These are phyloP conservation scores for Pseudochaenichthys georgianus DNA, from an alignment of 2,797 vertebrate species.

Conservation along the genomic window DNA sequence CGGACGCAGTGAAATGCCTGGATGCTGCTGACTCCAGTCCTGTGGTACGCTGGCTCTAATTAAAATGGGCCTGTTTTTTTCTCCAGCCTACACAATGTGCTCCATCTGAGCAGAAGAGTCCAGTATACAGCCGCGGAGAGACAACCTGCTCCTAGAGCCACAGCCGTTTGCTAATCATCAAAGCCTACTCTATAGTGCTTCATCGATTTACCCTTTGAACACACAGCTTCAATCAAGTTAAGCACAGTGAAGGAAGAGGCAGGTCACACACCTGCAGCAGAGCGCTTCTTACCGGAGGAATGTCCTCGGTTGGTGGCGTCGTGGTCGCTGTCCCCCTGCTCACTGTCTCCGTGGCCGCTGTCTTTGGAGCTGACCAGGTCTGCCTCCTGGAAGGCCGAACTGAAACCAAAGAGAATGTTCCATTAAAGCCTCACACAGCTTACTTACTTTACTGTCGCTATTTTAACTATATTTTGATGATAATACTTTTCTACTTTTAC, in stretches of 20 bases:
- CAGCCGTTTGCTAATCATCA: conserved; percentile 32
- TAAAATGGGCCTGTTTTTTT: conserved; percentile 22
- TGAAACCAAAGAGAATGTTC: conserved; percentile 61
- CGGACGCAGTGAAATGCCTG: conserved; percentile 9
- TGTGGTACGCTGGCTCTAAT: conserved; percentile 10
- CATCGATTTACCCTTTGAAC: conserved; percentile 5
- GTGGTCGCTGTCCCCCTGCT: conserved; percentile 98
- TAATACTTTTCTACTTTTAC: too few relatives aligned
- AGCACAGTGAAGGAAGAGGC: not conserved
- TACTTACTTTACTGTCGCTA: too few relatives aligned
- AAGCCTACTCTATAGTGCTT: not conserved
- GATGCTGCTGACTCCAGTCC: conserved; percentile 11
- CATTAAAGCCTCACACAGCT: not conserved
- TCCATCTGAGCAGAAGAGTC: not conserved
- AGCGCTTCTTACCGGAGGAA: conserved; percentile 89
- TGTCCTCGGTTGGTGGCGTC: conserved; percentile 97
- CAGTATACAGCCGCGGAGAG: conserved; percentile 24
- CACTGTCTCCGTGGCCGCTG: conserved; percentile 98
- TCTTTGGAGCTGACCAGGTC: conserved; percentile 99
- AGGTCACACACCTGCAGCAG: not conserved
- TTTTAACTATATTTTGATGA: not conserved
- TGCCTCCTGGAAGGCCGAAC: conserved; percentile 98
- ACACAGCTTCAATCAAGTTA: not conserved
- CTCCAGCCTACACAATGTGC: conserved; percentile 10
- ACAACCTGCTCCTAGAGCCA: conserved; percentile 7